Base-by-base conservation (phyloP, 2,888 invertebrate species). In the Pseudanteris insignis region DNA sequence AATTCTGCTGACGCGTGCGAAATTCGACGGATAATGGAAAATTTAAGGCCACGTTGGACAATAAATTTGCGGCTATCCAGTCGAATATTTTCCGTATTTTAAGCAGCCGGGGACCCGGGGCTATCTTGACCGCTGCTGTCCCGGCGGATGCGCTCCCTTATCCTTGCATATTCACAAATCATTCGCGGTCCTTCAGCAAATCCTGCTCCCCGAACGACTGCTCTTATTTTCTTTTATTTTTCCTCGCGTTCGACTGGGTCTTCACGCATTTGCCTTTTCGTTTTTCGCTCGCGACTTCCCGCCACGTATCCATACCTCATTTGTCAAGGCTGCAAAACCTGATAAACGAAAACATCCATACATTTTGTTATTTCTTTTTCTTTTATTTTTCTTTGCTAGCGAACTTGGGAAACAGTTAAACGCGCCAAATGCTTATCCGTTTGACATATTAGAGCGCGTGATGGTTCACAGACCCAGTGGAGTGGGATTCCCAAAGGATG, bases 111-210 rank as follows among this genome's bases (percentile, higher is more conserved):
- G 73, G 71, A 73, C 67, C 72, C 72, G 72, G 68, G 71, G 73
- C 74, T 78, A 78, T 79, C 79, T 78, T 78, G 78, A 79, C 78
- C 78, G 70, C 69, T 69, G 70, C 63, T 67, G 66, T 70, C 72
- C 72, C 76, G 68, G 65, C 68, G 72, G 73, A 71, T 67, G 72
- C 70, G 70, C 73, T 72, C 76, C 75, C 73, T 71, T 73, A 73
- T 73, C 73, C 76, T 78, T 79, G 76, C 78, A 77, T 78, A 79
- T 77, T 78, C 79, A 79, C 79, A 79, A 79, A 79, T 79, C 79
- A 79, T 79, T 77, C 73, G 70, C 54, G 62, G 67, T 66, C 65
- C 68, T 68, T 67, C 63, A 63, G 67, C 67, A 67, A 72, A 71
- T 71, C 72, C 69, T 68, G 69, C 65, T 68, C 68, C 70, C 59